Base-by-base conservation (phyloP, 1,140 invertebrate species). In the Lepidotrigona ventralis region DNA sequence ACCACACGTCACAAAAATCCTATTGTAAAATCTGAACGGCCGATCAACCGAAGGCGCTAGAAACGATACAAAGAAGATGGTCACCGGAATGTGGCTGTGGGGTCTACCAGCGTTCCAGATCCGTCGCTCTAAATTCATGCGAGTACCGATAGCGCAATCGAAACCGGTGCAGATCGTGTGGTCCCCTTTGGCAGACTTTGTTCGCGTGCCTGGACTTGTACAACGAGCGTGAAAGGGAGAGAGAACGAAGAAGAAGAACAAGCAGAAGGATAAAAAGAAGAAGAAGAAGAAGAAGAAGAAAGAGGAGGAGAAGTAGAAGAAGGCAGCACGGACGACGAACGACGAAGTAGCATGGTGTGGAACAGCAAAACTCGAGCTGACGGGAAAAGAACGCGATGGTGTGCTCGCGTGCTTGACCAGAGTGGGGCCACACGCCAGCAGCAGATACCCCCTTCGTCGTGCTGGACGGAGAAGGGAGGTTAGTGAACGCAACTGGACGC, bases 401-500 rank as follows among this genome's bases (percentile, higher is more conserved):
- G 56, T 39, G 73, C 29, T 74, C 72, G 72, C 72, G 72, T 74
- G 73, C 73, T 23, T 60, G 33, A 23, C 15, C 60, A 23, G 63
- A 78, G 75, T 53, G 75, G 75, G 75, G 63, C 46, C 75, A 76
- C 53, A 74, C 71, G 71, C 51, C 72, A 74, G n/a, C 9, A 26
- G 26, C 46, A 78, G 63, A 75, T 75, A 75, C 74, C 74, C 75
- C 29, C 21, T 64, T 76, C 46, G 54, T 26, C 21, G 73, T n/a
- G n/a, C 46, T 51, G 60, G 46, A 26, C n/a, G 68, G 74, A 19
- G 39, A 79, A 86, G 89, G 90, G 90, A 91, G 92, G 91, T 90
- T 92, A 92, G 92, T 94, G 93, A 94, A 94, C 93, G 93, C 93
- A 92, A 92, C 92, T 94, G 93, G 92, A 93, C 92, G 93, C 86